Percentiles rank a stretch among this genome's conserved stretches.
These are phyloP conservation scores for Tetanocera ferruginea DNA, from an alignment of 2,888 invertebrate genomes.

Conservation along the genomic window DNA sequence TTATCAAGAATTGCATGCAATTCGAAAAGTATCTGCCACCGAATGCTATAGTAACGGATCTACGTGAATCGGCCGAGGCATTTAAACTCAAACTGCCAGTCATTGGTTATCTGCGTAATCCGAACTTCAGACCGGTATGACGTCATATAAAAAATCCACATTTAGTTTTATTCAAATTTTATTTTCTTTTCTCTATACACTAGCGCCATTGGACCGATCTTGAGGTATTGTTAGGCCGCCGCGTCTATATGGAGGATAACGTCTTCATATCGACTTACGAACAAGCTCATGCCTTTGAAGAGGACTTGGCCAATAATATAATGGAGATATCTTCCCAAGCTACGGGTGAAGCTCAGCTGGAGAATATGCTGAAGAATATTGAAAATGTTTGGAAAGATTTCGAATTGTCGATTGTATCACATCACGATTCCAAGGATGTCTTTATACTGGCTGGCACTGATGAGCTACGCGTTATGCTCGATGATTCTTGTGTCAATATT, in stretches of 20 bases:
- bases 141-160: no score
- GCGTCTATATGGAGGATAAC: conserved; percentile 78
- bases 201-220: conserved; percentile 89
- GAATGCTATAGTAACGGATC: conserved; percentile 82
- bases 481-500: conserved; percentile 89
- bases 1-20: conserved; percentile 80
- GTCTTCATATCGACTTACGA: conserved; percentile 79
- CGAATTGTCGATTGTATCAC: conserved; percentile 81
- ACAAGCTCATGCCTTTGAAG: conserved; percentile 80
- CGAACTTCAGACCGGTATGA: conserved; percentile 75
- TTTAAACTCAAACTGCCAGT: conserved; percentile 87
- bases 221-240: conserved; percentile 80
- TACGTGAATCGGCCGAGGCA: conserved; percentile 82
- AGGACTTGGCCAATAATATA: conserved; percentile 75
- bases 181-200: neutral
- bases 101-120: conserved; percentile 85
- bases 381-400: conserved; percentile 87
- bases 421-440: conserved; percentile 87
- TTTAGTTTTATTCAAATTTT: neutral
- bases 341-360: conserved; percentile 87
- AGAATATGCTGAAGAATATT: conserved; percentile 84
- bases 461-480: conserved; percentile 84
- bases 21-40: conserved; percentile 87
- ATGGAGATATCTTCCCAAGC: conserved; percentile 91
- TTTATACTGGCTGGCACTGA: conserved; percentile 87